Percentiles rank a stretch among this genome's conserved stretches.
These are phyloP conservation scores for Mionectes olivaceus DNA, from an alignment of 2,797 vertebrate species.

Conservation along the genomic window DNA sequence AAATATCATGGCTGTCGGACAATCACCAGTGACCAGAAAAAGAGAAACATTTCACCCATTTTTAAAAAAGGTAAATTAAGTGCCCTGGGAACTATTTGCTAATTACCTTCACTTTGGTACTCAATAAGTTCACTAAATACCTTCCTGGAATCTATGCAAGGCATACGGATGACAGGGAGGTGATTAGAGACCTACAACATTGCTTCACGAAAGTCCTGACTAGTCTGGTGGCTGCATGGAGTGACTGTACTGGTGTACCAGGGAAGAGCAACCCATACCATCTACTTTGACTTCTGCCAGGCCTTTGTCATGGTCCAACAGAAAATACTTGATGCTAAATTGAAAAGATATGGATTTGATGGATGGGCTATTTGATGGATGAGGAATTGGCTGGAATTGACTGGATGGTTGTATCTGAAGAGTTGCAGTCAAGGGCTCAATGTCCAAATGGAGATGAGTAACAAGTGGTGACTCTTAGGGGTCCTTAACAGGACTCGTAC, in stretches of 20 bases:
- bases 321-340: background rate
- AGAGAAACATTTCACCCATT: background rate
- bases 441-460: background rate
- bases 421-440: background rate
- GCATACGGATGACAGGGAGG: background rate
- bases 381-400: background rate
- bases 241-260: background rate
- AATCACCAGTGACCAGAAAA: background rate
- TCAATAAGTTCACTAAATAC: rapidly evolving
- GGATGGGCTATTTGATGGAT: background rate
- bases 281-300: background rate
- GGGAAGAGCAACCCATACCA: background rate
- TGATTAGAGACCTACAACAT: background rate
- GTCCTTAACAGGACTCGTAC: rapidly evolving
- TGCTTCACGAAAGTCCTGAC: background rate
- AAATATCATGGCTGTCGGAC: background rate
- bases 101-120: background rate
- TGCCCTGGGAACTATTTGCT: background rate
- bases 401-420: background rate
- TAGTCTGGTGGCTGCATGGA: too few relatives aligned
- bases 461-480: background rate
- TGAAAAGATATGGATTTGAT: background rate
- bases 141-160: background rate
- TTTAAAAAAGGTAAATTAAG: background rate
- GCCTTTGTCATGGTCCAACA: background rate